phyloP scores from a whole-genome alignment of 2,797 vertebrate species.

The Spea hammondii region DNA sequence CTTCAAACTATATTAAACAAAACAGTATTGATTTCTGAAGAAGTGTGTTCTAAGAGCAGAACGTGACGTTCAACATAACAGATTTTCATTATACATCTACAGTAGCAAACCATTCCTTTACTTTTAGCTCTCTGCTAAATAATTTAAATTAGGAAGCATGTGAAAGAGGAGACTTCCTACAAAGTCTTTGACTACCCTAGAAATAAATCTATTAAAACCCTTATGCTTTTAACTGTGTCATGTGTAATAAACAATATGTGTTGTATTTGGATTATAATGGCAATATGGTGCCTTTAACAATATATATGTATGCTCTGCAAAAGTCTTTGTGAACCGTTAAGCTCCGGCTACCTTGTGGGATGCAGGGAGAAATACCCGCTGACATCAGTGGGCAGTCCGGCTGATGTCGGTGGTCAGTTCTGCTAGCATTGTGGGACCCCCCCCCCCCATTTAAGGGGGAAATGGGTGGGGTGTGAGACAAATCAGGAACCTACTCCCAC shows the following conservation, averaged over 20 bases:
- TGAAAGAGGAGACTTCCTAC: not conserved
- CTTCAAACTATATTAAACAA: slow-evolving; percentile 25
- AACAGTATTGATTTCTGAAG: slow-evolving; percentile 34
- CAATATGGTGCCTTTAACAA: too few relatives aligned
- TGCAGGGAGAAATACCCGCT: too few relatives aligned
- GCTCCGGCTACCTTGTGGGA: too few relatives aligned
- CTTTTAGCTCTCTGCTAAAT: not conserved
- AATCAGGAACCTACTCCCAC: too few relatives aligned
- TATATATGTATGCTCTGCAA: too few relatives aligned
- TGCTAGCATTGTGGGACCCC: too few relatives aligned
- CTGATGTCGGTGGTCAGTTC: too few relatives aligned
- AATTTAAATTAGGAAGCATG: slow-evolving; percentile 4
- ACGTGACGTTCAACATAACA: slow-evolving; percentile 9
- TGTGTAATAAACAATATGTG: not conserved
- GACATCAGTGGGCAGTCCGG: too few relatives aligned
- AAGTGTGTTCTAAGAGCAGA: slow-evolving; percentile 14
- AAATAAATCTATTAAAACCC: not conserved
- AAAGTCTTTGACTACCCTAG: slow-evolving; percentile 4
- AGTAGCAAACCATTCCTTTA: slow-evolving; percentile 8
- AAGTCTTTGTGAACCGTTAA: too few relatives aligned
- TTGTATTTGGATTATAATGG: not conserved
- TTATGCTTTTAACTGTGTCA: not conserved
- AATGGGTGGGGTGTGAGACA: too few relatives aligned
- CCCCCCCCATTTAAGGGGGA: too few relatives aligned
- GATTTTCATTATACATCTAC: slow-evolving; percentile 29